phyloP scores from a whole-genome alignment of 1,140 invertebrate species.

The Camponotus pennsylvanicus region DNA sequence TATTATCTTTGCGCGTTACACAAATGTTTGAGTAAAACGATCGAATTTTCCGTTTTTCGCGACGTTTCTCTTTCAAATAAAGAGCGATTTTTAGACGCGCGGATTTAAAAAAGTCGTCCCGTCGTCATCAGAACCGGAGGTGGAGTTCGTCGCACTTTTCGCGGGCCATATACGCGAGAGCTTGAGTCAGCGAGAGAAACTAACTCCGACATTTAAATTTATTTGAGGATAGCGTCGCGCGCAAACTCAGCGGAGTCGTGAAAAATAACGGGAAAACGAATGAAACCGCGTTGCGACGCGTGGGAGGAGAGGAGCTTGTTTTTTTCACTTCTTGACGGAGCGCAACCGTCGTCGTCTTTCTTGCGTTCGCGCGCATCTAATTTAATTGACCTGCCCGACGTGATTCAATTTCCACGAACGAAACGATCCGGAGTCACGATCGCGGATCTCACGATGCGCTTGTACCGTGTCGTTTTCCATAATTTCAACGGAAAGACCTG shows the following conservation, averaged over 20 bases:
- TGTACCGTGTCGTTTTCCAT: slow-evolving; percentile 20
- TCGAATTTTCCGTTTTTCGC: not conserved
- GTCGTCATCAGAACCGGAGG: not conserved
- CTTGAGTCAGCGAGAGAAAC: slow-evolving; percentile 30
- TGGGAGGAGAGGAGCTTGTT: not conserved
- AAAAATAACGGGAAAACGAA: slow-evolving; percentile 21
- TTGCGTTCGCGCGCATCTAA: not conserved
- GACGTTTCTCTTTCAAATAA: not conserved
- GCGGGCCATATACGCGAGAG: slow-evolving; percentile 1
- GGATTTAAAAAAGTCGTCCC: slow-evolving; percentile 24
- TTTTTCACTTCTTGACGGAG: not conserved
- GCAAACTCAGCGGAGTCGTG: not conserved
- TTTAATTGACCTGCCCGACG: slow-evolving; percentile 36
- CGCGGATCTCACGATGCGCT: slow-evolving; percentile 1
- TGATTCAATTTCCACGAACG: slow-evolving; percentile 48
- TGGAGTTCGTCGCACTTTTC: slow-evolving; percentile 21
- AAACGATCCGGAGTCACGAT: slow-evolving; percentile 46
- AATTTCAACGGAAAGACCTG: not conserved
- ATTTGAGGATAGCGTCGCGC: slow-evolving; percentile 28
- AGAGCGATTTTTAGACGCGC: slow-evolving; percentile 23
- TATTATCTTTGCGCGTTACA: not conserved
- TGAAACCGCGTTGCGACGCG: not conserved
- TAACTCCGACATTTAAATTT: slow-evolving; percentile 51
- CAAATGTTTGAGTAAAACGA: not conserved
- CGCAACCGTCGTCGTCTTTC: not conserved